These are phyloP conservation scores for Marronus borbonicus DNA, from an alignment of 2,888 invertebrate species.

Conservation along the genomic window DNA sequence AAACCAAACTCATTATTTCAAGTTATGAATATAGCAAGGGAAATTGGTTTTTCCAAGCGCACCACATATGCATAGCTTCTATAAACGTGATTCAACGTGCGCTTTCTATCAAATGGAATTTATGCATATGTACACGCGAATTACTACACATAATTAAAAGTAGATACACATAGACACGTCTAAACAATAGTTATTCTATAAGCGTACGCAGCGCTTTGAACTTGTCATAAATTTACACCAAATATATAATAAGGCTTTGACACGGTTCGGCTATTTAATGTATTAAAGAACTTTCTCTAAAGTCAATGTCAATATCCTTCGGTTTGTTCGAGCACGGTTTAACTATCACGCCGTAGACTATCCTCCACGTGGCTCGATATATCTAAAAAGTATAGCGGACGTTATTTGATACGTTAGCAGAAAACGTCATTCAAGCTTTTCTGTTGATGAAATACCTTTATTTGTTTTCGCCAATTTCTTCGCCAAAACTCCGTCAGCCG, in stretches of 20 bases:
- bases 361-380: neutral
- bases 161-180: neutral
- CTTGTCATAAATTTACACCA: slow-evolving; percentile 38
- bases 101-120: slow-evolving; percentile 31
- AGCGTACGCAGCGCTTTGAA: neutral
- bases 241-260: slow-evolving; percentile 45
- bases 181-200: slow-evolving; percentile 11
- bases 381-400: neutral
- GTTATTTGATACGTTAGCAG: neutral
- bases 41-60: neutral
- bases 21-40: too few relatives aligned
- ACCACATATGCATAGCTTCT: neutral
- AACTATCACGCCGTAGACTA: slow-evolving; percentile 15
- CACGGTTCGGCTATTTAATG: slow-evolving; percentile 31
- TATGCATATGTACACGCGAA: slow-evolving; percentile 5
- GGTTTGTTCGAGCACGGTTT: slow-evolving; percentile 9
- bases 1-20: too few relatives aligned
- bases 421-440: slow-evolving; percentile 14
- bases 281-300: slow-evolving; percentile 49
- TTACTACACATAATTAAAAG: neutral
- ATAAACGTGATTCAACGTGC: slow-evolving; percentile 13
- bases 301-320: slow-evolving; percentile 53
- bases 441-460: neutral
- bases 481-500: neutral
- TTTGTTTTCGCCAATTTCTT: slow-evolving; percentile 22